Conservation (phyloP, 2,797 vertebrate species). For the Myotis pilosus region DNA sequence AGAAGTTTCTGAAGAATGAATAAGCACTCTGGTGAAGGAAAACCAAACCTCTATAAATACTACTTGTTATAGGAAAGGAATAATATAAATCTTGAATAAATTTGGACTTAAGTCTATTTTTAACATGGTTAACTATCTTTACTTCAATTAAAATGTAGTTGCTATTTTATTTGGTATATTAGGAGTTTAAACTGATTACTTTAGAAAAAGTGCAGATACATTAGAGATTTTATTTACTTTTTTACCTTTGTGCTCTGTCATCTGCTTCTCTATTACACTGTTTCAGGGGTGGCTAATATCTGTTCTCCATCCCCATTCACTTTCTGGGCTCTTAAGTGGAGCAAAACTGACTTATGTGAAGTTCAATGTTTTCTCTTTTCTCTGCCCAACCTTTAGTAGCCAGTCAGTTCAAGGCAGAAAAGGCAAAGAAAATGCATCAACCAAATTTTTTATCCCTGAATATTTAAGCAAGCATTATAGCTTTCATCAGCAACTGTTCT, state of each 20-base stretch:
- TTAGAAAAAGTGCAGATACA: constrained; percentile 11
- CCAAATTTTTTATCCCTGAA: neutral
- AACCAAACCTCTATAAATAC: neutral
- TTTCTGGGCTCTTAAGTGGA: neutral
- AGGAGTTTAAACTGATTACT: neutral
- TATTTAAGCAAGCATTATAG: neutral
- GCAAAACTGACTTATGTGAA: neutral
- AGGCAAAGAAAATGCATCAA: neutral
- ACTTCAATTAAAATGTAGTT: neutral
- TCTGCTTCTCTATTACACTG: neutral
- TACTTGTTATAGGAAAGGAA: neutral
- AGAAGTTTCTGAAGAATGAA: neutral
- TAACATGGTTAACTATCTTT: neutral
- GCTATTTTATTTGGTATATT: neutral
- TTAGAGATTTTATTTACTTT: neutral
- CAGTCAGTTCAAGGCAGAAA: neutral
- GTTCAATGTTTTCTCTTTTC: neutral
- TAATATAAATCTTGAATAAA: neutral
- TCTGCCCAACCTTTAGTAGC: neutral
- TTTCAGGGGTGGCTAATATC: neutral
- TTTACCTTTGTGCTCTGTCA: neutral
- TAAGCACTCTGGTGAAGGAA: neutral
- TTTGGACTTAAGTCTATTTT: neutral
- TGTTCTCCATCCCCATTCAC: neutral
- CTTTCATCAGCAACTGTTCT: neutral